Conservation (phyloP, 1,140 invertebrate genomes). For the Cylas formicarius region DNA sequence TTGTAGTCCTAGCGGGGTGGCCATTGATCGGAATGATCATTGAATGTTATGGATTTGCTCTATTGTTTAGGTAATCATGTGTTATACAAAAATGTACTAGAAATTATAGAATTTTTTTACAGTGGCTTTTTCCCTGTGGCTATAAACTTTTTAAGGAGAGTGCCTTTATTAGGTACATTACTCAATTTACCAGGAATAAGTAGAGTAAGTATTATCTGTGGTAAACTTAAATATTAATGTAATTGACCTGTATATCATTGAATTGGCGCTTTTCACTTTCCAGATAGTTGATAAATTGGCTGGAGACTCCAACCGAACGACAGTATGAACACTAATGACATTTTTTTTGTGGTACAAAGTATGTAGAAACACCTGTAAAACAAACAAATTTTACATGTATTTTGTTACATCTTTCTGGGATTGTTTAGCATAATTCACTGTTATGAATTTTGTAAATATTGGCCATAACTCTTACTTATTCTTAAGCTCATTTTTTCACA, state of each 20-base stretch:
- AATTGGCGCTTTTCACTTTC: constrained; percentile 27
- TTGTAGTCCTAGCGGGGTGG: constrained; percentile 92
- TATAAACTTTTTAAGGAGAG: constrained; percentile 77
- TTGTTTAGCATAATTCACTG: no score
- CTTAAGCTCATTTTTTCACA: no score
- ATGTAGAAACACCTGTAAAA: no score
- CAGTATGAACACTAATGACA: constrained; percentile 45
- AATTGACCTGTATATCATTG: no score
- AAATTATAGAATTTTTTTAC: constrained; percentile 32
- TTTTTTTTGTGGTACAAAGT: no score
- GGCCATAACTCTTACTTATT: no score
- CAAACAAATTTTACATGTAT: no score
- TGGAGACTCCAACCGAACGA: constrained; percentile 55
- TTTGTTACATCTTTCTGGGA: no score
- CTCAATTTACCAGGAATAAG: constrained; percentile 69
- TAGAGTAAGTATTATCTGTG: constrained; percentile 38
- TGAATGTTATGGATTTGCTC: constrained; percentile 83
- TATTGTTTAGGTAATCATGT: constrained; percentile 62
- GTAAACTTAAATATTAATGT: constrained; percentile 6
- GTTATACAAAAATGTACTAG: constrained; percentile 2
- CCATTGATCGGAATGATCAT: constrained; percentile 93
- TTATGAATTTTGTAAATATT: no score
- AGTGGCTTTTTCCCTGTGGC: constrained; percentile 83
- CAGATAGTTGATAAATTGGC: constrained; percentile 52
- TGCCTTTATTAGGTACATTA: constrained; percentile 66